Percentiles rank a stretch among this genome's conserved stretches.
These are phyloP conservation scores for Achlya flavicornis DNA, from an alignment of 2,888 invertebrate genomes.

Conservation along the genomic window DNA sequence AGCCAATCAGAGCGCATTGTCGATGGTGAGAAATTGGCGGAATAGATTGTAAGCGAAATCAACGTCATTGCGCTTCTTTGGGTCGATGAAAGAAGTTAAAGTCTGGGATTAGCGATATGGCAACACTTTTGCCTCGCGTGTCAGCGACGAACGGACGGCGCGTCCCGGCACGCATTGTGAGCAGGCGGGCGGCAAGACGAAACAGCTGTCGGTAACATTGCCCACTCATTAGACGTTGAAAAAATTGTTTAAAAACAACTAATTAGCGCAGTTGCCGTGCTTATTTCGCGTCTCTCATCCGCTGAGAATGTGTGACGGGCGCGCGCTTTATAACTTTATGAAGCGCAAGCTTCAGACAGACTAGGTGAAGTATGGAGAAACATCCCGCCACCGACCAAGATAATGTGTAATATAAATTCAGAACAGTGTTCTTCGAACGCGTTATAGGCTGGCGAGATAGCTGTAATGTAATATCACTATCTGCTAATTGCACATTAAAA, in stretches of 20 bases:
- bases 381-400: conserved; percentile 51
- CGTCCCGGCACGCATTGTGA: conserved; percentile 60
- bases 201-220: conserved; percentile 61
- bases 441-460: conserved; percentile 51
- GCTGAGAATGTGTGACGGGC: conserved; percentile 57
- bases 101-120: conserved; percentile 33
- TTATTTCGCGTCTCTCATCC: conserved; percentile 53
- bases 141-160: conserved; percentile 35
- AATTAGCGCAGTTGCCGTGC: conserved; percentile 62
- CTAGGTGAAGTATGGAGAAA: conserved; percentile 52
- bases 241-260: conserved; percentile 59
- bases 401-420: conserved; percentile 74
- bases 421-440: conserved; percentile 55
- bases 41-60: too few species aligned
- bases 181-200: conserved; percentile 56
- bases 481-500: conserved; percentile 44
- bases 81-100: conserved; percentile 16
- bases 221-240: conserved; percentile 56
- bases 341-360: conserved; percentile 53
- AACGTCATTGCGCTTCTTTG: too few species aligned
- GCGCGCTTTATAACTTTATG: conserved; percentile 57
- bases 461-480: conserved; percentile 49
- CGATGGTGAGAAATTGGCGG: too few species aligned
- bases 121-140: conserved; percentile 47
- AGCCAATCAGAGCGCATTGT: too few species aligned